phyloP scores from a whole-genome alignment of 2,113 vertebrate species.

The Pteronura brasiliensis region DNA sequence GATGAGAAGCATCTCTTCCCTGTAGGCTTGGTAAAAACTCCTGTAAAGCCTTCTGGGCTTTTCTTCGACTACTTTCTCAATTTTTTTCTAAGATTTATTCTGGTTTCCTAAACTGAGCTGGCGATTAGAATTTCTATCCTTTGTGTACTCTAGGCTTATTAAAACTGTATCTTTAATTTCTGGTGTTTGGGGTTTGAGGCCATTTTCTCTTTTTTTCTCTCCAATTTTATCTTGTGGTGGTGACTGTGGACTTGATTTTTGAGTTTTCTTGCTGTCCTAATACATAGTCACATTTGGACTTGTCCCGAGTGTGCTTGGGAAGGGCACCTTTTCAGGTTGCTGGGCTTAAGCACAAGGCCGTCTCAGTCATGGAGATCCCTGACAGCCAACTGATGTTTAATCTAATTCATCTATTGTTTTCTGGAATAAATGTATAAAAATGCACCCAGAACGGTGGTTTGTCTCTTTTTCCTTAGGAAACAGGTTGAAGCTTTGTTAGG shows the following conservation, averaged over 20 bases:
- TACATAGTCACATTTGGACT: not conserved
- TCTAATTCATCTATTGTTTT: not conserved
- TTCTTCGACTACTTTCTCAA: not conserved
- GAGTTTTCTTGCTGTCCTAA: not conserved
- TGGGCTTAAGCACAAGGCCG: not conserved
- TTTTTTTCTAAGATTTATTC: constrained; percentile 2
- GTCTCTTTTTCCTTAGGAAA: not conserved
- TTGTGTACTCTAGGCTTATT: not conserved
- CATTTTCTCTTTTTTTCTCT: not conserved
- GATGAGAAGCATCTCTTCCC: not conserved
- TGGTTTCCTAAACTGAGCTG: not conserved
- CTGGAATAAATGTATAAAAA: not conserved
- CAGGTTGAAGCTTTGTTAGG: not conserved
- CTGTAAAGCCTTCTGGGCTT: not conserved
- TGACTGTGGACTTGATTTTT: not conserved
- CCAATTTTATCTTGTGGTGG: not conserved
- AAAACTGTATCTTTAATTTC: not conserved
- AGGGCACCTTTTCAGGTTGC: not conserved
- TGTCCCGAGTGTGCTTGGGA: not conserved
- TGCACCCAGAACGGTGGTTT: not conserved
- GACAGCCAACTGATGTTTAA: not conserved
- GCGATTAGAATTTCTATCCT: not conserved
- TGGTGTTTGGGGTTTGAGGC: not conserved
- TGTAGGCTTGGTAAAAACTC: not conserved
- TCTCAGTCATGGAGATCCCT: not conserved